These are phyloP conservation scores for Eupithecia subumbrata DNA, from an alignment of 2,888 invertebrate species.

Conservation along the genomic window DNA sequence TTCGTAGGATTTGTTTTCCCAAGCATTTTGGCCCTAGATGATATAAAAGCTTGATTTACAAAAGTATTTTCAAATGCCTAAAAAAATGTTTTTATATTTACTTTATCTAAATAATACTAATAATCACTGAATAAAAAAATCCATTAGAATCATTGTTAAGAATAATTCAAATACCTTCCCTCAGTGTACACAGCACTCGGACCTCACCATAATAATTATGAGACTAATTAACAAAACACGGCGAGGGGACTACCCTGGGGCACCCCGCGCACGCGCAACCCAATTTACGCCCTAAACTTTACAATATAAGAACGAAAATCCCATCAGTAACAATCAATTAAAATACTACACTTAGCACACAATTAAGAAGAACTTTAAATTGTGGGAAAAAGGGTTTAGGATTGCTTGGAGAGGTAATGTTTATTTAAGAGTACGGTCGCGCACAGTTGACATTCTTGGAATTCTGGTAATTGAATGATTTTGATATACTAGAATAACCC, in stretches of 20 bases:
- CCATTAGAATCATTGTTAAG: slow-evolving; percentile 15
- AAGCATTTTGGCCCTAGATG: too few relatives aligned
- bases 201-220: slow-evolving; percentile 41
- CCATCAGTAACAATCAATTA: neutral
- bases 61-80: too few relatives aligned
- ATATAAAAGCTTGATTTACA: too few relatives aligned
- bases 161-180: slow-evolving; percentile 22
- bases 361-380: slow-evolving; percentile 8
- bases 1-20: too few relatives aligned
- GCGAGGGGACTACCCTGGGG: slow-evolving; percentile 35
- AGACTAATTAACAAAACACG: slow-evolving; percentile 45
- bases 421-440: slow-evolving; percentile 30
- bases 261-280: slow-evolving; percentile 7
- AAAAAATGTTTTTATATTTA: too few relatives aligned
- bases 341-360: slow-evolving; percentile 7
- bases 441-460: slow-evolving; percentile 38
- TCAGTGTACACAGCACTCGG: slow-evolving; percentile 40
- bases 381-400: slow-evolving; percentile 7
- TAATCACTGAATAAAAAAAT: neutral
- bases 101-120: neutral
- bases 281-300: slow-evolving; percentile 17
- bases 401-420: slow-evolving; percentile 9
- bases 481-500: slow-evolving; percentile 35
- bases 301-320: slow-evolving; percentile 20
- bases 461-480: slow-evolving; percentile 41